Percentiles rank a stretch among this genome's conserved stretches.
Evolutionary conservation across 2,797 vertebrate species (phyloP).

Genomic region (Notoglanidium macrostoma): DNA sequence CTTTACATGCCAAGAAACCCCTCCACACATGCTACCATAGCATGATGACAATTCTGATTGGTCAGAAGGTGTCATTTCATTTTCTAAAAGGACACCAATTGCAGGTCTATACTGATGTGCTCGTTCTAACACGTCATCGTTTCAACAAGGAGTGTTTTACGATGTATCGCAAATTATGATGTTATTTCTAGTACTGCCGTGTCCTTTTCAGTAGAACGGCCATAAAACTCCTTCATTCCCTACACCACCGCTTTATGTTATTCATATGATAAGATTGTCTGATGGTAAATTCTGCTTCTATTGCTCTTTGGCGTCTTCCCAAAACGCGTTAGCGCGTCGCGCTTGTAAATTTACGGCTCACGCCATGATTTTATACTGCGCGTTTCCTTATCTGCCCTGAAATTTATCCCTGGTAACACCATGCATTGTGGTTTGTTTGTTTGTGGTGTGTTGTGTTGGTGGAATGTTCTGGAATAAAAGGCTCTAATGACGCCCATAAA

Average conservation of each 20-base stretch:
- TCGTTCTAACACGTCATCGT: not conserved
- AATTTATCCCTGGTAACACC: not conserved
- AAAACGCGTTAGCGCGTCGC: not conserved
- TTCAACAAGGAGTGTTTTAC: no score
- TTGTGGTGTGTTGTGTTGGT: not conserved
- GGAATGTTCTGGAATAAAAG: not conserved
- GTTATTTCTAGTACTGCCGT: not conserved
- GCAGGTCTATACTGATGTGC: not conserved
- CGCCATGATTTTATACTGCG: not conserved
- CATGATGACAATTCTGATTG: not conserved
- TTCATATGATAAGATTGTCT: not conserved
- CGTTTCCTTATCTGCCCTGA: not conserved
- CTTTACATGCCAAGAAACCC: not conserved
- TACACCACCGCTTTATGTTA: not conserved
- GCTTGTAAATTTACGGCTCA: not conserved
- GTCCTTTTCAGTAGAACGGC: not conserved
- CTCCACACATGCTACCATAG: not conserved
- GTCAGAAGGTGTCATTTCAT: not conserved
- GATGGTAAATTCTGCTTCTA: not conserved
- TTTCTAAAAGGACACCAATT: not conserved
- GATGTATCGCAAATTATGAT: not conserved
- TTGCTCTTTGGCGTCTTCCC: not conserved
- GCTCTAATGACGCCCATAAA: not conserved
- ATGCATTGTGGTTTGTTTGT: not conserved
- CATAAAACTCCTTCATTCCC: not conserved